Base-by-base conservation (phyloP, 92 coral and sea anemone species). In the Blastomussa wellsi region DNA sequence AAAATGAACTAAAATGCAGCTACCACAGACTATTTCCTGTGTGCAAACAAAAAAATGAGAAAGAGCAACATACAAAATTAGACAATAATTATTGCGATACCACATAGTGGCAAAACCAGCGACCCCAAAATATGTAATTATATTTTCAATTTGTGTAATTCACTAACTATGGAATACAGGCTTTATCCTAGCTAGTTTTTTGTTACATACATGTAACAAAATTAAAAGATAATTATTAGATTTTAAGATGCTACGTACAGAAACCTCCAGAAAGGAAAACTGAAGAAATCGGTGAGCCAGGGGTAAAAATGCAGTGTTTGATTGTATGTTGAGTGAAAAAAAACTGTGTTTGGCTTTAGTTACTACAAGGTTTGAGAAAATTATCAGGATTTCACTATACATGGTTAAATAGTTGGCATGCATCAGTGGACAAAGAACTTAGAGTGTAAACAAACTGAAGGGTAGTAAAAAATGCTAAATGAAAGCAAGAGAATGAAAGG, bases 141-240 rank as follows among this genome's bases (percentile, higher is more conserved):
- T 17, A n/a, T 29, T 44, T 48, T 31, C 35, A 59, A 59, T 78
- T 78, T 32, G 62, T 57, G 66, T 65, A 65, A 66, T n/a, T n/a
- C 72, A 38, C 83, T 78, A 78, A 65, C 74, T 79, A 79, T 79
- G 83, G 14, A 79, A 64, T 79, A 44, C 74, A 39, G 74, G n/a
- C 36, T 36, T 65, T 29, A 29, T 41, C 73, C 83, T 62, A 60
- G 60, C 73, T 64, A 79, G 53, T 35, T 62, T n/a, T n/a, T 53
- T 20, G 1, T 32, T 49, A 52, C 14, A 65, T 65, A 65, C 7
- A 2, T 17, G n/a, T n/a, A n/a, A n/a, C n/a, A n/a, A n/a, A n/a
- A n/a, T n/a, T n/a, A n/a, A 70, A 70, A 35, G 74, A 35, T 68
- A 68, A 68, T 68, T 68, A 19, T 2, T 19, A 68, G 24, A 68